Evolutionary conservation across 2,888 invertebrate species (phyloP).

Genomic region (Sinotaia quadrata): DNA sequence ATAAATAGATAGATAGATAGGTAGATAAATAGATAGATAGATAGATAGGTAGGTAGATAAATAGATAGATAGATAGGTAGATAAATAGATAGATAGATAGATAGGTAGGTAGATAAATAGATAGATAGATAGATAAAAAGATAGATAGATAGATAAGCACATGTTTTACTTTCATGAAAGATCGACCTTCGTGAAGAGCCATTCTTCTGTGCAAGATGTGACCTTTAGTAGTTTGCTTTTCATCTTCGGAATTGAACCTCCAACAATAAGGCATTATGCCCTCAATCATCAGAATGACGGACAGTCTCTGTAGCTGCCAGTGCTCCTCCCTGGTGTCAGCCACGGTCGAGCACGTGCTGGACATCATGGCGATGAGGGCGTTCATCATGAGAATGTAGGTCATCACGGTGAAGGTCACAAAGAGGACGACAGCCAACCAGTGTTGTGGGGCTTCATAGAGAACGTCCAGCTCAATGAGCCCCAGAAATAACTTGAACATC

Average conservation of each 20-base stretch:
- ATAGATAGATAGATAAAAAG: no score
- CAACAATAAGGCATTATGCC: slow-evolving; percentile 19
- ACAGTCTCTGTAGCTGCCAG: slow-evolving; percentile 30
- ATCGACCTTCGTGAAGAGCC: slow-evolving; percentile 20
- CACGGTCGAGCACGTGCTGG: slow-evolving; percentile 54
- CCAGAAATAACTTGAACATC: slow-evolving; percentile 57
- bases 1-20: no score
- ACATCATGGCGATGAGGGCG: slow-evolving; percentile 62
- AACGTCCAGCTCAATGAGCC: slow-evolving; percentile 42
- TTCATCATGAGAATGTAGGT: slow-evolving; percentile 58
- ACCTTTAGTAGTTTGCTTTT: not conserved
- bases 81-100: no score
- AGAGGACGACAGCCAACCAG: slow-evolving; percentile 51
- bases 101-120: no score
- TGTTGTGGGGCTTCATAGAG: slow-evolving; percentile 47
- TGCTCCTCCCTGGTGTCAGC: slow-evolving; percentile 45
- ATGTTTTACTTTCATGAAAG: slow-evolving; percentile 21
- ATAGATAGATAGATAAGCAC: no score
- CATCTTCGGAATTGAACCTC: slow-evolving; percentile 5
- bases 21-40: no score
- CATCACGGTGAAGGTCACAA: slow-evolving; percentile 48
- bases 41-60: no score
- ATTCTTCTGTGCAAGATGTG: not conserved
- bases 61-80: no score
- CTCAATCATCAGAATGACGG: slow-evolving; percentile 31